Base-by-base conservation (phyloP, 1,140 invertebrate species). In the Diorhabda carinulata region DNA sequence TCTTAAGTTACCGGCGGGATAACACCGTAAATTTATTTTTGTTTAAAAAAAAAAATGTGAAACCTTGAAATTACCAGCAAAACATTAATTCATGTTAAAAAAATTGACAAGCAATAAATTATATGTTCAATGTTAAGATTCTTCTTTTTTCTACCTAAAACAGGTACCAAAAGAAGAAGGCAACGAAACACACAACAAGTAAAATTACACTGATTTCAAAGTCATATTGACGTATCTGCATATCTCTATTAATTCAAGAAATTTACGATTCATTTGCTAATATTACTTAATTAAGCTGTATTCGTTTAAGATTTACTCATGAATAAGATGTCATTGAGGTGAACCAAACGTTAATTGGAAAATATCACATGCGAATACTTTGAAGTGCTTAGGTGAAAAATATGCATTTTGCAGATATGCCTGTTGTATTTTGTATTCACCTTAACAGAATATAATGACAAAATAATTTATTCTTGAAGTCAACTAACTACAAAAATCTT, bases 371-470 rank as follows among this genome's bases (percentile, higher is more conserved):
- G 5, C 5, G 45, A 52, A 52, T 5, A 52, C 45, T 52, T 52
- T 52, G 8, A 52, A 52, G 45, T 52, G 45, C 45, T 52, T 52
- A 5, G 45, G 45, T 52, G 45, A 52, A 52, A 52, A 52, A 52
- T 52, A 52, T 52, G 45, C 47, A 52, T 43, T 45, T 64, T 64
- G 9, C 9, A 64, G n/a, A 43, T 44, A 52, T 52, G 47, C 47
- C 47, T 5, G 47, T 52, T 2, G 5, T 6, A 52, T 52, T 52
- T 52, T 2, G 9, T 9, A 52, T 5, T 9, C 5, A 52, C 47
- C 47, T 25, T 25, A 25, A 25, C 25, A 25, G 1, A 25, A 25
- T 25, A 25, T 25, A 25, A 25, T 25, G 0, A 25, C 0, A 25
- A 25, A 25, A 25, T 25, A 25, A 25, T 25, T 25, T 25, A 25